These are phyloP conservation scores for Branchinecta lindahli DNA, from an alignment of 1,140 invertebrate species.

Conservation along the genomic window DNA sequence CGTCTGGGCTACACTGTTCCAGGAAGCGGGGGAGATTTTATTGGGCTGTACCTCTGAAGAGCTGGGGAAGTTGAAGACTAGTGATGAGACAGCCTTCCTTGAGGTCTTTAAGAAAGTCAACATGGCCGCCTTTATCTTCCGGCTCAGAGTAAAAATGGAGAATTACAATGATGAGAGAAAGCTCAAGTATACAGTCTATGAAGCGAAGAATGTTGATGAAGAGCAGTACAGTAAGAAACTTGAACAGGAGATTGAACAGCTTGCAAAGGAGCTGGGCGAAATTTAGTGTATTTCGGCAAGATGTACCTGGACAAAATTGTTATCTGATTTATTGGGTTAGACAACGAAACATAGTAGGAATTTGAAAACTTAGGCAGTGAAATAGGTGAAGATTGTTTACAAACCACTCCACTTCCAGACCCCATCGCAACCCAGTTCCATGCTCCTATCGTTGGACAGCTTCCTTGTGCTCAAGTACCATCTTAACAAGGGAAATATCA, in stretches of 20 bases:
- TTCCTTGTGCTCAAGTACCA: too few relatives aligned
- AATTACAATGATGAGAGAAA: slow-evolving; percentile 75
- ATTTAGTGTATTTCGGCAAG: too few relatives aligned
- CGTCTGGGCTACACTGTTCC: slow-evolving; percentile 79
- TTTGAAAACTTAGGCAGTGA: too few relatives aligned
- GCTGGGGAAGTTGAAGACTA: slow-evolving; percentile 25
- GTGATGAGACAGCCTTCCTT: slow-evolving; percentile 34
- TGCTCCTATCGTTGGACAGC: too few relatives aligned
- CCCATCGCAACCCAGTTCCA: too few relatives aligned
- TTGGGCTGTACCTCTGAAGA: slow-evolving; percentile 39
- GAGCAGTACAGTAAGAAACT: slow-evolving; percentile 55
- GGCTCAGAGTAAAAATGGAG: slow-evolving; percentile 70
- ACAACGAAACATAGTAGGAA: too few relatives aligned
- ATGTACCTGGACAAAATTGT: too few relatives aligned
- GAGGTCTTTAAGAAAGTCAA: slow-evolving; percentile 50
- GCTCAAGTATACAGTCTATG: slow-evolving; percentile 53
- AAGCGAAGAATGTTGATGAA: slow-evolving; percentile 51
- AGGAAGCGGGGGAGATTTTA: slow-evolving; percentile 64
- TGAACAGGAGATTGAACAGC: slow-evolving; percentile 42
- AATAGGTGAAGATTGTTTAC: too few relatives aligned
- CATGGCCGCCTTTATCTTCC: slow-evolving; percentile 65
- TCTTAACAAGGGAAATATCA: too few relatives aligned
- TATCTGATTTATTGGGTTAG: too few relatives aligned
- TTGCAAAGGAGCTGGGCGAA: slow-evolving; percentile 11
- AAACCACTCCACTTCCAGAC: too few relatives aligned